Conservation (phyloP, 2,888 invertebrate species). For the Chrysodeixis includens region DNA sequence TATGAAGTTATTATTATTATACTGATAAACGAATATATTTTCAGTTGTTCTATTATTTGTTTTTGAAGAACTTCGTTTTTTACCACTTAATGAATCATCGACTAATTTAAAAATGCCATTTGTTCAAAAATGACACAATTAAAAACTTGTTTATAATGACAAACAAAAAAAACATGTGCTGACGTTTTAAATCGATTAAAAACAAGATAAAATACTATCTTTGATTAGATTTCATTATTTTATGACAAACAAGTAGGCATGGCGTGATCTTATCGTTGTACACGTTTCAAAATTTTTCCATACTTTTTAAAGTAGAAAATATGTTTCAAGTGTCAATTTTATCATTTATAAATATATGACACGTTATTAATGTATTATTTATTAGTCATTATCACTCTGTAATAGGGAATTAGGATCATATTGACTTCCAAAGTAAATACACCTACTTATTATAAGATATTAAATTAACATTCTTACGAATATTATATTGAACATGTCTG, state of each 20-base stretch:
- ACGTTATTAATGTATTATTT: neutral
- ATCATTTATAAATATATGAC: no score
- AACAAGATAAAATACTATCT: neutral
- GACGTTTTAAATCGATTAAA: neutral
- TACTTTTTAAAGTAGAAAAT: no score
- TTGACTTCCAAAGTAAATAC: neutral
- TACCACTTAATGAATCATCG: no score
- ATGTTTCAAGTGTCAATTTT: no score
- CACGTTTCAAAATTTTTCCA: neutral
- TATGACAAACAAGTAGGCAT: slow-evolving; percentile 1
- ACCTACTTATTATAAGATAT: neutral
- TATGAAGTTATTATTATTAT: no score
- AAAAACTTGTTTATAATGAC: neutral
- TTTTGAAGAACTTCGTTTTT: no score
- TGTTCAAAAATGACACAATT: neutral
- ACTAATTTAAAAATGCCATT: neutral
- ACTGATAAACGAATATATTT: no score
- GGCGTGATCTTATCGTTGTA: slow-evolving; percentile 1
- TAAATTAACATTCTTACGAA: neutral
- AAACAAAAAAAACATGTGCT: neutral
- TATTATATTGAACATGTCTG: neutral
- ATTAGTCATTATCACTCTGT: neutral
- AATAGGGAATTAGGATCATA: neutral
- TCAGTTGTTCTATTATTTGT: no score
- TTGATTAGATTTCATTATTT: neutral